Evolutionary conservation across 2,888 invertebrate species (phyloP).

Genomic region (Macroteleia sp.): DNA sequence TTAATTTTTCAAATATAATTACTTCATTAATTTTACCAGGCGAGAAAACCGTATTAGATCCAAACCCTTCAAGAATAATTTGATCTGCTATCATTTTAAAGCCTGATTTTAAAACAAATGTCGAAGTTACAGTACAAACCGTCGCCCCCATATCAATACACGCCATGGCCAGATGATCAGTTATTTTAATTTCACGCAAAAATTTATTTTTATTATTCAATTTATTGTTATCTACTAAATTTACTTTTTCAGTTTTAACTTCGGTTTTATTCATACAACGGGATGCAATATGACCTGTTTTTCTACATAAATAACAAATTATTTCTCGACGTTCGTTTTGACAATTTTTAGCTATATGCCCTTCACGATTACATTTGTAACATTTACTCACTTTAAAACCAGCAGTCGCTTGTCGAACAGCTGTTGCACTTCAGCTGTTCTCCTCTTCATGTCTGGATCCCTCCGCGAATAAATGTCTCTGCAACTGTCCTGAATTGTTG

Average conservation of each 20-base stretch:
- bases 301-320: too few relatives aligned
- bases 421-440: constrained; percentile 3
- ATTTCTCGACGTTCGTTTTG: too few relatives aligned
- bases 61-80: neutral
- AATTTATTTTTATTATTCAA: neutral
- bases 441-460: constrained; percentile 8
- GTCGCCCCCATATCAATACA: neutral
- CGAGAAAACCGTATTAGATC: constrained; percentile 22
- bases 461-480: too few relatives aligned
- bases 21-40: constrained; percentile 20
- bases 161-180: too few relatives aligned
- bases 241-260: neutral
- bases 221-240: neutral
- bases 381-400: neutral
- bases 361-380: neutral
- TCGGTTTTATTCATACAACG: constrained; percentile 11
- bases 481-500: too few relatives aligned
- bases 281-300: too few relatives aligned
- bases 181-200: neutral
- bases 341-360: too few relatives aligned
- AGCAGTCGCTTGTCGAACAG: neutral
- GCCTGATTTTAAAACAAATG: neutral
- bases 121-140: neutral
- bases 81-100: neutral
- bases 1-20: constrained; percentile 26